Evolutionary conservation across 2,113 vertebrate species (phyloP), one percentile per base, ranked within the genome.

Genomic region (Oxygymnocypris stewartii): DNA sequence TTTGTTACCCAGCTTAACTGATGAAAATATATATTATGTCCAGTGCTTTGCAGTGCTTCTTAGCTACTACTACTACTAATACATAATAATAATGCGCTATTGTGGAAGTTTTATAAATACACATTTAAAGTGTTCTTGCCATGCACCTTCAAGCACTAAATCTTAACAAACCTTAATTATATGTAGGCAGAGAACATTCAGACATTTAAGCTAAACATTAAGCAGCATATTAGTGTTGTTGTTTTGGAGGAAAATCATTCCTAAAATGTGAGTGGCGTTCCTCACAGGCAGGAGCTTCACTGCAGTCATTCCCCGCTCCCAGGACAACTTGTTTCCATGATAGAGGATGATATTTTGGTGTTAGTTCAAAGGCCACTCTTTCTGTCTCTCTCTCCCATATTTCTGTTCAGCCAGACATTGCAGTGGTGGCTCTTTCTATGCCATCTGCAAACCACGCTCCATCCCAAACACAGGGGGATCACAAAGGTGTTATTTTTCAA

Each of bases 401-500:
- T 71, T 87, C 59, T 67, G 63, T 81, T 75, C 73, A 14, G 37
- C 28, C 77, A 73, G 18, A 84, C 25, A 14, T 75, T 61, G 82
- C 25, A 12, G 51, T 12, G 12, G 75, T 74, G 83, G 87, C 87
- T 84, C 71, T 87, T 57, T 86, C 87, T 79, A 35, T 86, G 96
- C 96, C 97, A 98, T 98, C 96, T 98, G 98, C 96, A 96, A 96
- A 96, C 95, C 96, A 94, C 93, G 93, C 95, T 96, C 96, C 95
- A 96, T 97, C 96, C 96, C 94, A 92, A 95, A 96, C 96, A 87
- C 67, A 95, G 96, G 96, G 95, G 95, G 97, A 98, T 97, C 97
- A 97, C 97, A 97, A 97, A 98, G 96, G 97, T 99, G 97, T 98
- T 97, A 95, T 97, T 97, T 98, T 99, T 99, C 97, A 98, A 98